These are phyloP conservation scores for Aleadryas rufinucha DNA, from an alignment of 2,113 vertebrate species.

Conservation along the genomic window DNA sequence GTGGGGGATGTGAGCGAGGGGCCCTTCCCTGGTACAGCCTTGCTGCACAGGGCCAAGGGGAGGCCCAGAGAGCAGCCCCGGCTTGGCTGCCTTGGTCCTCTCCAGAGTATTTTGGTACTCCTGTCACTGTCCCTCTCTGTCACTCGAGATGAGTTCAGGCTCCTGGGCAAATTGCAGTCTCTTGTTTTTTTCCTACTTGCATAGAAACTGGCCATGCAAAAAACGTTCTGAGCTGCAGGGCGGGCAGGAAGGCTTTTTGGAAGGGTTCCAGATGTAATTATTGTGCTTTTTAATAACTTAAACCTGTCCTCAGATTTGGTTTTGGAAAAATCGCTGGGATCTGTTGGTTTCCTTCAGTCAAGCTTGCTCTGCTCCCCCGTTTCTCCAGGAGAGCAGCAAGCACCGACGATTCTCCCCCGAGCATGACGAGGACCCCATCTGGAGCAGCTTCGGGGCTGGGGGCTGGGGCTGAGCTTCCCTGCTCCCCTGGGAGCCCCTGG, in stretches of 20 bases:
- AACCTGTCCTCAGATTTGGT: constrained; percentile 30
- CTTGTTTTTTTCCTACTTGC: not conserved
- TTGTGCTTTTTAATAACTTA: not conserved
- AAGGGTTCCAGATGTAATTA: constrained; percentile 2
- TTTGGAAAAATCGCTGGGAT: constrained; percentile 57
- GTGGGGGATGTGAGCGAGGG: not conserved
- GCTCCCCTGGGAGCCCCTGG: not conserved
- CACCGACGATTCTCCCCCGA: not conserved
- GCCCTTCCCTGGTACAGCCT: not conserved
- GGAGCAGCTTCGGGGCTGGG: not conserved
- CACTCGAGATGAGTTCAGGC: constrained; percentile 34
- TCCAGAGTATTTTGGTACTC: not conserved
- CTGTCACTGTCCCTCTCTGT: constrained; percentile 38
- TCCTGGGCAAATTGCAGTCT: not conserved
- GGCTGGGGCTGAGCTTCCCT: not conserved
- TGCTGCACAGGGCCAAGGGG: not conserved
- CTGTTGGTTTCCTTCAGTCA: constrained; percentile 25
- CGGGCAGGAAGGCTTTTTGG: not conserved
- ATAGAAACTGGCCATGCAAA: constrained; percentile 1
- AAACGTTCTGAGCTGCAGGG: not conserved
- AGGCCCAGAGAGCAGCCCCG: not conserved
- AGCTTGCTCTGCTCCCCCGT: constrained; percentile 44
- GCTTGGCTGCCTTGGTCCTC: not conserved
- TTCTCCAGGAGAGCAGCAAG: constrained; percentile 22
- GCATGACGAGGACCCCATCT: not conserved